Percentiles rank a stretch among this genome's conserved stretches.
Conservation (phyloP, 2,113 vertebrate species). For the Centrocercus urophasianus region DNA sequence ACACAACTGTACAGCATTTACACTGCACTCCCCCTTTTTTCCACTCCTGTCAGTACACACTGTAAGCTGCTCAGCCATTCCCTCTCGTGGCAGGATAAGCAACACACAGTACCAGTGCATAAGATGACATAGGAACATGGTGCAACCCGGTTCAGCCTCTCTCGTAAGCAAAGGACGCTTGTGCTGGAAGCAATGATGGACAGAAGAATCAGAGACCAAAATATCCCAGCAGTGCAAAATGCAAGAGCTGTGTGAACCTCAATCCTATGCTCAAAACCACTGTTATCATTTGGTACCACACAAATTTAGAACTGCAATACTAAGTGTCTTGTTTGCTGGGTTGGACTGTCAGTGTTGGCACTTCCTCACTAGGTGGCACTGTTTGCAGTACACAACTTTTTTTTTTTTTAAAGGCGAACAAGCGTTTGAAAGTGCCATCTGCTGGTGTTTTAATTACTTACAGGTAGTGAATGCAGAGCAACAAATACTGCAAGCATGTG, state of each 20-base stretch:
- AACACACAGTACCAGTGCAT: neutral
- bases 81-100: neutral
- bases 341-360: rapidly evolving
- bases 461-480: rapidly evolving
- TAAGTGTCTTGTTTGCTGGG: rapidly evolving
- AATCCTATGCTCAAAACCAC: rapidly evolving
- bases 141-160: neutral
- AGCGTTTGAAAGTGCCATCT: neutral
- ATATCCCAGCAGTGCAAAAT: rapidly evolving
- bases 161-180: neutral
- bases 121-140: rapidly evolving
- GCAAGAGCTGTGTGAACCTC: neutral
- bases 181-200: rapidly evolving
- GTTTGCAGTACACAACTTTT: rapidly evolving
- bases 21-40: neutral
- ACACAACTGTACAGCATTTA: neutral
- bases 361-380: neutral
- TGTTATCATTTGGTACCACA: rapidly evolving
- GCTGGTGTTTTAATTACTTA: neutral
- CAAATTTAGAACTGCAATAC: rapidly evolving
- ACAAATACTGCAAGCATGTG: rapidly evolving
- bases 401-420: too few species aligned
- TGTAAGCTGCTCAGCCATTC: neutral
- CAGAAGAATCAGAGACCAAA: rapidly evolving
- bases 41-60: neutral